These are phyloP conservation scores for Tinea pellionella DNA, from an alignment of 2,888 invertebrate species.

Conservation along the genomic window DNA sequence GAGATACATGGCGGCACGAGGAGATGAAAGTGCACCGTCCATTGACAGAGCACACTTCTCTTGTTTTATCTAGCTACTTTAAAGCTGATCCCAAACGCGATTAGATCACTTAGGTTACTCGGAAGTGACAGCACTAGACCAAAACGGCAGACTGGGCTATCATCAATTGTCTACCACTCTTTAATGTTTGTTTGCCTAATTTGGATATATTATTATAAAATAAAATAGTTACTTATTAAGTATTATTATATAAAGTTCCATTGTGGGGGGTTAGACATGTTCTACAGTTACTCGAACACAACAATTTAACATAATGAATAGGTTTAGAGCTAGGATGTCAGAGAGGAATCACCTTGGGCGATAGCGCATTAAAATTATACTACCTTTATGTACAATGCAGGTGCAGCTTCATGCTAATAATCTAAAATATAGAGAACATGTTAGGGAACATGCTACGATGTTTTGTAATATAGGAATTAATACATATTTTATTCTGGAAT, in stretches of 20 bases:
- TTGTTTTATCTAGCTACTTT: too few relatives aligned
- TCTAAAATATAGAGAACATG: background rate
- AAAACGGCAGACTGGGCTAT: too few relatives aligned
- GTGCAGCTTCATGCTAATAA: slow-evolving; percentile 10
- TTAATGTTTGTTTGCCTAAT: too few relatives aligned
- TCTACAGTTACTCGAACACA: slow-evolving; percentile 9
- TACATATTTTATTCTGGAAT: background rate
- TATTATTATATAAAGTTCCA: background rate
- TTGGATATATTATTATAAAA: background rate
- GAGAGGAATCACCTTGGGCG: slow-evolving; percentile 9
- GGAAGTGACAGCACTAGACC: too few relatives aligned
- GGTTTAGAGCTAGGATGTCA: slow-evolving; percentile 10
- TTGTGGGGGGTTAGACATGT: slow-evolving; percentile 1
- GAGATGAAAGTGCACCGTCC: too few relatives aligned
- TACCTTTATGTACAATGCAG: background rate
- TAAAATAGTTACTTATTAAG: background rate
- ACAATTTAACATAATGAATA: slow-evolving; percentile 13
- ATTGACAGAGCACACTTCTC: too few relatives aligned
- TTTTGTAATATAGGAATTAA: background rate
- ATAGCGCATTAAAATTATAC: slow-evolving; percentile 11
- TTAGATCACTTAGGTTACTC: too few relatives aligned
- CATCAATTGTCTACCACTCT: too few relatives aligned
- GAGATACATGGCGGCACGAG: too few relatives aligned
- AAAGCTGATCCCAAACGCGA: too few relatives aligned
- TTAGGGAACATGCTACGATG: background rate